These are phyloP conservation scores for Zosterops borbonicus DNA, from an alignment of 2,113 vertebrate genomes.

Conservation along the genomic window DNA sequence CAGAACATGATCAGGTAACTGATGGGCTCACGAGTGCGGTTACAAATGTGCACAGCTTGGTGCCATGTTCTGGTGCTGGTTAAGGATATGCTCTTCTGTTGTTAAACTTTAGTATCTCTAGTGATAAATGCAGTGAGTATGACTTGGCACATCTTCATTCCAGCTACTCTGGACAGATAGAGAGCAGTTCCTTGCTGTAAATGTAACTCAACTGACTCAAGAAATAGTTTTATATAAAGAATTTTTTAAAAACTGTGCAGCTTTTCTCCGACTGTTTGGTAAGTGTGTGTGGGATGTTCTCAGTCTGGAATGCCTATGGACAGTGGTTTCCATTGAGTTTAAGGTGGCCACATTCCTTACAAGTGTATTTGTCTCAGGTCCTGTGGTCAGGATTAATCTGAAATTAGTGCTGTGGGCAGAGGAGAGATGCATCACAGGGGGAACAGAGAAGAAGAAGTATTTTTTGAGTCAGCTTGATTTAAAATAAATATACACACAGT, in stretches of 20 bases:
- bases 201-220: neutral
- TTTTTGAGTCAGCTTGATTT: neutral
- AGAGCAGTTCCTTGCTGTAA: neutral
- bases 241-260: neutral
- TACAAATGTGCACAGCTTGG: neutral
- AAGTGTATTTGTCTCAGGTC: neutral
- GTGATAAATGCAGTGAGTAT: neutral
- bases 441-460: neutral
- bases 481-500: neutral
- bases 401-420: neutral
- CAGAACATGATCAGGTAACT: neutral
- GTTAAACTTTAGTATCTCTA: neutral
- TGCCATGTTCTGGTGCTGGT: neutral
- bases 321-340: neutral
- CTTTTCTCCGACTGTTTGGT: neutral
- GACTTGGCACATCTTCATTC: neutral
- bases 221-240: neutral
- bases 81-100: neutral
- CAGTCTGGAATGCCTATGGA: accelerated
- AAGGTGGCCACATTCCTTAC: neutral
- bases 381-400: neutral
- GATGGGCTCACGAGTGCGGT: neutral
- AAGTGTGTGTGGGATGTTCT: neutral
- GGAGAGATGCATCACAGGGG: neutral
- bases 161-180: neutral